Evolutionary conservation across 1,140 invertebrate species (phyloP).

Genomic region (Atta cephalotes): DNA sequence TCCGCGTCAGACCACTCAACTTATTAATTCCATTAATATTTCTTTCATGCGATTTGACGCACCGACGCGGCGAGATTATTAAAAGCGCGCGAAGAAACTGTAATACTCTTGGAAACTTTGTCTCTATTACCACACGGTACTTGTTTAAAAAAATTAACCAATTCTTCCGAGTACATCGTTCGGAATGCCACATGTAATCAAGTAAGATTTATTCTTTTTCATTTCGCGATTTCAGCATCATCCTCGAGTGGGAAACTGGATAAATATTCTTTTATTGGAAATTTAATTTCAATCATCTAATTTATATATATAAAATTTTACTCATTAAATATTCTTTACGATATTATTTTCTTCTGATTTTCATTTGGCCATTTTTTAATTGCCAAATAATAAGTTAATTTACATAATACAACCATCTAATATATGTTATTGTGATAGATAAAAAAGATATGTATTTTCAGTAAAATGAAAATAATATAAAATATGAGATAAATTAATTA

Average conservation of each 20-base stretch:
- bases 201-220: constrained; percentile 1
- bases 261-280: constrained; percentile 9
- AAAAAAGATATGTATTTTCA: constrained; percentile 14
- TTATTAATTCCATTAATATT: constrained; percentile 77
- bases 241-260: not conserved
- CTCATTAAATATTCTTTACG: not conserved
- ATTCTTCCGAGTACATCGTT: constrained; percentile 31
- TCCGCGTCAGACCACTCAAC: constrained; percentile 68
- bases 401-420: not conserved
- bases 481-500: not conserved
- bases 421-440: not conserved
- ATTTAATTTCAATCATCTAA: not conserved
- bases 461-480: not conserved
- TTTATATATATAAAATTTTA: not conserved
- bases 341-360: not conserved
- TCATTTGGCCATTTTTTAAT: not conserved
- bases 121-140: constrained; percentile 49
- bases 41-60: constrained; percentile 72
- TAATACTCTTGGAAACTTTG: constrained; percentile 49
- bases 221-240: not conserved
- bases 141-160: constrained; percentile 54
- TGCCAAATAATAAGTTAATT: not conserved
- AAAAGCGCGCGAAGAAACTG: constrained; percentile 40
- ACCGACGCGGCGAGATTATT: constrained; percentile 63
- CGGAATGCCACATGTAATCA: constrained; percentile 1